Percentiles rank a stretch among this genome's conserved stretches.
Conservation (phyloP, 2,797 vertebrate species). For the Allobates femoralis region DNA sequence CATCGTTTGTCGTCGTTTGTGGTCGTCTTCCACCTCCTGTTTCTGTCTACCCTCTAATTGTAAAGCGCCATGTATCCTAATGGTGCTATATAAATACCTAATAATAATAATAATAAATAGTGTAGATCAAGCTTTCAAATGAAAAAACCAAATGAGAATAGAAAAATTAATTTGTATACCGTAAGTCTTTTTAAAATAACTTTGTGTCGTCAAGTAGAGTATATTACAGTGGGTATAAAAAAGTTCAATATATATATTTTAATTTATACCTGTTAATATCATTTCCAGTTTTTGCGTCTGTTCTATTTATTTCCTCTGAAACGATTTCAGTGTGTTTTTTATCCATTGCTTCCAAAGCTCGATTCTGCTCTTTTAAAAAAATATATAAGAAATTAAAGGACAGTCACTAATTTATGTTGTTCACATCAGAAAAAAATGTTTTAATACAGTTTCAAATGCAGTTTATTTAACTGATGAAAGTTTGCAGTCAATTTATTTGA, state of each 20-base stretch:
- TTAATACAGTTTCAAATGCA: not conserved
- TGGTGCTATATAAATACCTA: no score
- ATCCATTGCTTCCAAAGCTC: conserved; percentile 2
- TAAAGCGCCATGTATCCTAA: no score
- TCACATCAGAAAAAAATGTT: not conserved
- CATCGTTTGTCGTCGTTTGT: no score
- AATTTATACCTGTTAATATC: fast-evolving
- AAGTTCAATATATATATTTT: no score
- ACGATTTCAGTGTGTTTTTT: not conserved
- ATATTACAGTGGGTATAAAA: no score
- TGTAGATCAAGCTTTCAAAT: no score
- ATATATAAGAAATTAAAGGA: conserved; percentile 21
- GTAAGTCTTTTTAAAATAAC: not conserved
- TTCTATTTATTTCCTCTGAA: not conserved
- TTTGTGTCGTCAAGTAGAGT: not conserved
- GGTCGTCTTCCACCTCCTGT: no score
- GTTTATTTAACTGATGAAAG: not conserved
- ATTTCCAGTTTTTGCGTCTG: conserved; percentile 10
- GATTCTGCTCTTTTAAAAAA: conserved; percentile 59
- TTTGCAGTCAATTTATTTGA: no score
- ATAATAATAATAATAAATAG: no score
- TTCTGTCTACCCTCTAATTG: no score
- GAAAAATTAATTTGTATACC: no score
- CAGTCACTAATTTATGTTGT: not conserved
- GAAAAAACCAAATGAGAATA: no score